Conservation (phyloP, 2,797 vertebrate genomes). For the Coranthus polyacanthus region DNA sequence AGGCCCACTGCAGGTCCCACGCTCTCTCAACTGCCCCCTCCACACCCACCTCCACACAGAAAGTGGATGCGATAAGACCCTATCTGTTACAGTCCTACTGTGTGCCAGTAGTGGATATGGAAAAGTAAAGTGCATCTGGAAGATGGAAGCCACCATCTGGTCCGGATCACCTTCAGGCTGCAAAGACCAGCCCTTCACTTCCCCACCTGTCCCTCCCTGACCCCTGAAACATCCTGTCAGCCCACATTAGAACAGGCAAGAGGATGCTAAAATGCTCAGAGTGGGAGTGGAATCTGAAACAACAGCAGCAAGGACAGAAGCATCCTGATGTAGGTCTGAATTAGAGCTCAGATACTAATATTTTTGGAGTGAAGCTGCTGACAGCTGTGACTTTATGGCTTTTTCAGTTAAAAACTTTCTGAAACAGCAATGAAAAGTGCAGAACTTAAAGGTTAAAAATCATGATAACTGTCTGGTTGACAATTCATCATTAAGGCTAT, state of each 20-base stretch:
- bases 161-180: constrained; percentile 71
- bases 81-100: constrained; percentile 63
- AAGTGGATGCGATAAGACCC: constrained; percentile 59
- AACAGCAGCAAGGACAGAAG: constrained; percentile 15
- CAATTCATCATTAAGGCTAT: constrained; percentile 1
- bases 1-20: constrained; percentile 61
- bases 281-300: constrained; percentile 13
- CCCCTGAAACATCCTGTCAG: constrained; percentile 27
- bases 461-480: constrained; percentile 2
- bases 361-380: constrained; percentile 29
- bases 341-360: constrained; percentile 12
- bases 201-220: constrained; percentile 45
- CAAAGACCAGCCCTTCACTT: constrained; percentile 30
- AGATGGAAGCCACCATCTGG: constrained; percentile 65
- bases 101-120: constrained; percentile 53
- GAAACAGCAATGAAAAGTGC: not conserved
- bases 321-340: constrained; percentile 14
- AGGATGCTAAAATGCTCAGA: constrained; percentile 24
- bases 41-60: constrained; percentile 32
- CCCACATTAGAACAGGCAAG: constrained; percentile 14
- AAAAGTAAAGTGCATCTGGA: constrained; percentile 69
- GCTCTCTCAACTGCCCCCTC: constrained; percentile 21
- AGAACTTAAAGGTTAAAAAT: constrained; percentile 9
- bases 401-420: not conserved
- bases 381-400: constrained; percentile 8